These are phyloP conservation scores for Molossus alvarezi DNA, from an alignment of 2,797 vertebrate genomes.

Conservation along the genomic window DNA sequence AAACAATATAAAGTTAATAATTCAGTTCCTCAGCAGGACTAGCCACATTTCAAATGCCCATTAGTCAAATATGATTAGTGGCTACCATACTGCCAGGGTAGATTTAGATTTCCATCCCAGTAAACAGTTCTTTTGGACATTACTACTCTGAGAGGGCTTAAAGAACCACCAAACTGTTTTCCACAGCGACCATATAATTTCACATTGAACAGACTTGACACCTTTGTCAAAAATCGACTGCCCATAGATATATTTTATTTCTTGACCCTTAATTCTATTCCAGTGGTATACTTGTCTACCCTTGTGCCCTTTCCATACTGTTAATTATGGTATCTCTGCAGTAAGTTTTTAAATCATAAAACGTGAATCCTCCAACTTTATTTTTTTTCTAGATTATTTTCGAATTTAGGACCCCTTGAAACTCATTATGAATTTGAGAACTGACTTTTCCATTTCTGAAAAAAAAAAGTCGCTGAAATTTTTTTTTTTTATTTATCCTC, in stretches of 20 bases:
- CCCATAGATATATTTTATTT: background rate
- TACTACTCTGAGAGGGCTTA: background rate
- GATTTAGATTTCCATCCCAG: background rate
- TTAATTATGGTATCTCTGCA: background rate
- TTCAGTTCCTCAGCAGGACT: background rate
- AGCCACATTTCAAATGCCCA: background rate
- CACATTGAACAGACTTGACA: too few relatives aligned
- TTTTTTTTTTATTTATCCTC: too few relatives aligned
- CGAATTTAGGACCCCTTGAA: background rate
- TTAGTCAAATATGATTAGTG: background rate
- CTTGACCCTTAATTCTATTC: background rate
- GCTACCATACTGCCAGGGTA: background rate
- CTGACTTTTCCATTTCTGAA: background rate
- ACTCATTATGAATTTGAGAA: background rate
- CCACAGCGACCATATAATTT: too few relatives aligned
- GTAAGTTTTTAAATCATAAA: background rate
- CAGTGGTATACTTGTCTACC: background rate
- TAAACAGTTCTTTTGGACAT: background rate
- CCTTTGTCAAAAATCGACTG: background rate
- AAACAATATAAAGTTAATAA: background rate
- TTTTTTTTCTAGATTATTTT: background rate
- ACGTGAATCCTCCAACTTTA: background rate
- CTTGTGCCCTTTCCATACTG: background rate
- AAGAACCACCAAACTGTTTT: background rate
- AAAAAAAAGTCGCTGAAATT: background rate